A percentile compares a stretch with the other conserved stretches of the same genome.
These are phyloP conservation scores for Bergia puertoricense DNA, from an alignment of 92 coral and sea anemone genomes.

Conservation along the genomic window DNA sequence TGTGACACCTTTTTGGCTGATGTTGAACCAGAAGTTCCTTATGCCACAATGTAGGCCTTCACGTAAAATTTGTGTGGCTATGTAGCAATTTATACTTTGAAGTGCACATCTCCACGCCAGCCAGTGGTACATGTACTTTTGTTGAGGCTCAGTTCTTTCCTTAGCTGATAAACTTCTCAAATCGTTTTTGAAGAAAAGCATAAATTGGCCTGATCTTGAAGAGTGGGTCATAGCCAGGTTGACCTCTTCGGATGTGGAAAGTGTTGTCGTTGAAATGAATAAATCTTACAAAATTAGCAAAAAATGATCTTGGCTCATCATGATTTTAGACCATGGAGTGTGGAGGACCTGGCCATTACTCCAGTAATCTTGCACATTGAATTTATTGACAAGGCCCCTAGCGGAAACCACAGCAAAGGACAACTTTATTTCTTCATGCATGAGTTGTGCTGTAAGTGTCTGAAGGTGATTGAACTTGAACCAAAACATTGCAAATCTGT, in stretches of 20 bases:
- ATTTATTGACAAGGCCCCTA: conserved; percentile 24
- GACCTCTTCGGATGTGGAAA: conserved; percentile 44
- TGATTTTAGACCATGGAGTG: conserved; percentile 7
- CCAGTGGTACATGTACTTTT: conserved; percentile 14
- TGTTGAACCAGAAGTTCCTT: conserved; percentile 21
- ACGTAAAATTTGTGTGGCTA: conserved; percentile 24
- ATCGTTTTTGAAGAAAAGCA: conserved; percentile 35
- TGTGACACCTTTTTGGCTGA: conserved; percentile 35
- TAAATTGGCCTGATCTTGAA: conserved; percentile 61
- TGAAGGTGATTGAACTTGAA: no score
- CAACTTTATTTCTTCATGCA: not conserved
- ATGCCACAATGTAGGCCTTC: conserved; percentile 15
- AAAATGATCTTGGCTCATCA: conserved; percentile 40
- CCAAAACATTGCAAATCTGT: no score
- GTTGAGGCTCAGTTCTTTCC: conserved; percentile 24
- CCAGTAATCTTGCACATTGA: conserved; percentile 29
- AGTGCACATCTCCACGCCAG: conserved; percentile 27
- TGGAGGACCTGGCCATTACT: conserved; percentile 3
- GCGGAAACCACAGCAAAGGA: conserved; percentile 27
- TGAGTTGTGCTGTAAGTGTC: not conserved
- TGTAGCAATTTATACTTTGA: conserved; percentile 5
- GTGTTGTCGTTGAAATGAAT: conserved; percentile 60
- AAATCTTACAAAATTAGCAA: conserved; percentile 41
- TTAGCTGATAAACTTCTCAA: conserved; percentile 12
- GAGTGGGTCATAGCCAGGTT: conserved; percentile 43